Conservation (phyloP, 1,140 invertebrate species). For the Muscidifurax raptorellus region DNA sequence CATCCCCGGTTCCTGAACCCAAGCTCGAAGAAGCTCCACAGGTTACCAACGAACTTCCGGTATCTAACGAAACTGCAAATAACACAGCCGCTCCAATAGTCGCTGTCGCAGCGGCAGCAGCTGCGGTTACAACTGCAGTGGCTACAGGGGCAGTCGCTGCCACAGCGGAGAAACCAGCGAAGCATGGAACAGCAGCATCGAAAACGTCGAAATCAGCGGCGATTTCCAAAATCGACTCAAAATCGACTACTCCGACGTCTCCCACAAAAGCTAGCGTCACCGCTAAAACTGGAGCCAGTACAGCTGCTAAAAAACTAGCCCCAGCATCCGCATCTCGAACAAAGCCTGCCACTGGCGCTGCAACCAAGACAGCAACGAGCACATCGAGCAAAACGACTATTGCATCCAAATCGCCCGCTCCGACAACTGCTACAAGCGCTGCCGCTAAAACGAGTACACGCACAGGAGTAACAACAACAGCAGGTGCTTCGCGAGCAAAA, state of each 20-base stretch:
- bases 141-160: slow-evolving; percentile 56
- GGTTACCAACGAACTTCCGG: slow-evolving; percentile 19
- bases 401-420: slow-evolving; percentile 54
- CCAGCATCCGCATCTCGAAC: slow-evolving; percentile 49
- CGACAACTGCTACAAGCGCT: slow-evolving; percentile 52
- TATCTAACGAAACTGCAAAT: slow-evolving; percentile 6
- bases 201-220: slow-evolving; percentile 59
- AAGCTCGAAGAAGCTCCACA: neutral
- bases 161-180: slow-evolving; percentile 50
- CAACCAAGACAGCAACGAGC: slow-evolving; percentile 55
- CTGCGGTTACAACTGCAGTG: slow-evolving; percentile 57
- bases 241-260: slow-evolving; percentile 67
- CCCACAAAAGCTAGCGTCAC: slow-evolving; percentile 62
- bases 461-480: slow-evolving; percentile 9
- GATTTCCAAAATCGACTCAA: slow-evolving; percentile 57
- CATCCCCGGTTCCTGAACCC: neutral
- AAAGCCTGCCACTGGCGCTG: slow-evolving; percentile 43
- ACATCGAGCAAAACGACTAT: slow-evolving; percentile 51
- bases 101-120: slow-evolving; percentile 61
- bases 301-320: slow-evolving; percentile 61
- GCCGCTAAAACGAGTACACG: slow-evolving; percentile 54
- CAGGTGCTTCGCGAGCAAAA: slow-evolving; percentile 49
- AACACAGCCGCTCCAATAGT: slow-evolving; percentile 47
- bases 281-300: slow-evolving; percentile 56
- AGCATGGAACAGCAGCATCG: slow-evolving; percentile 59